Percentiles rank a stretch among this genome's conserved stretches.
These are phyloP conservation scores for Dipodomys spectabilis DNA, from an alignment of 2,113 vertebrate genomes.

Conservation along the genomic window DNA sequence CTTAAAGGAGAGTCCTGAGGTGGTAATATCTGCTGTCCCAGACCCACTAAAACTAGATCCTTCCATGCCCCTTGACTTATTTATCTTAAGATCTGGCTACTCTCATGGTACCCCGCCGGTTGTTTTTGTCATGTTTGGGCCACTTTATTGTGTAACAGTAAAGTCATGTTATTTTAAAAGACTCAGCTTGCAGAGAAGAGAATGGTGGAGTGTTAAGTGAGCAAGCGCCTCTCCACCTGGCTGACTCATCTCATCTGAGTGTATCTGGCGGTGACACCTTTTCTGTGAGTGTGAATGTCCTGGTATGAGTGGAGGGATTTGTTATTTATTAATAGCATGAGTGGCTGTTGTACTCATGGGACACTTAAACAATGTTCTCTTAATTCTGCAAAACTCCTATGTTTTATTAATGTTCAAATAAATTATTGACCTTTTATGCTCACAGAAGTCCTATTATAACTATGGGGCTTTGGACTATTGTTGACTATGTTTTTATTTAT, in stretches of 20 bases:
- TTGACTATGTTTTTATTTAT: slow-evolving; percentile 51
- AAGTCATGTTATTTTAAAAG: slow-evolving; percentile 77
- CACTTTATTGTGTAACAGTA: slow-evolving; percentile 31
- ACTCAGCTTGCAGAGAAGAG: slow-evolving; percentile 79
- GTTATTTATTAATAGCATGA: slow-evolving; percentile 35
- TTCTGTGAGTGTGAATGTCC: slow-evolving; percentile 25
- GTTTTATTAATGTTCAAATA: slow-evolving; percentile 56
- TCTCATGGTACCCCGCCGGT: neutral
- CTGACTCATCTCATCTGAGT: slow-evolving; percentile 73
- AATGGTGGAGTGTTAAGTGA: slow-evolving; percentile 63
- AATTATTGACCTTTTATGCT: slow-evolving; percentile 52
- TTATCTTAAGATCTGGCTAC: neutral
- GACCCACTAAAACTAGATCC: neutral
- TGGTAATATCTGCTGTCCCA: neutral
- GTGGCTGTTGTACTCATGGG: slow-evolving; percentile 61
- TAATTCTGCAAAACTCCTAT: slow-evolving; percentile 72
- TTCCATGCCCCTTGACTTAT: neutral
- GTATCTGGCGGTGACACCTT: slow-evolving; percentile 72
- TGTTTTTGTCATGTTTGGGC: slow-evolving; percentile 24
- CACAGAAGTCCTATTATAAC: slow-evolving; percentile 18
- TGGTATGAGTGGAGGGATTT: slow-evolving; percentile 69
- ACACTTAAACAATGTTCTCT: slow-evolving; percentile 54
- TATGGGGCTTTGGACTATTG: slow-evolving; percentile 35
- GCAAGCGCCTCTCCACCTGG: slow-evolving; percentile 38
- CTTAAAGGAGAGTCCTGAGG: neutral